Percentiles rank a stretch among this genome's conserved stretches.
phyloP scores from a whole-genome alignment of 2,113 vertebrate genomes.

The Puffinus mauretanicus region DNA sequence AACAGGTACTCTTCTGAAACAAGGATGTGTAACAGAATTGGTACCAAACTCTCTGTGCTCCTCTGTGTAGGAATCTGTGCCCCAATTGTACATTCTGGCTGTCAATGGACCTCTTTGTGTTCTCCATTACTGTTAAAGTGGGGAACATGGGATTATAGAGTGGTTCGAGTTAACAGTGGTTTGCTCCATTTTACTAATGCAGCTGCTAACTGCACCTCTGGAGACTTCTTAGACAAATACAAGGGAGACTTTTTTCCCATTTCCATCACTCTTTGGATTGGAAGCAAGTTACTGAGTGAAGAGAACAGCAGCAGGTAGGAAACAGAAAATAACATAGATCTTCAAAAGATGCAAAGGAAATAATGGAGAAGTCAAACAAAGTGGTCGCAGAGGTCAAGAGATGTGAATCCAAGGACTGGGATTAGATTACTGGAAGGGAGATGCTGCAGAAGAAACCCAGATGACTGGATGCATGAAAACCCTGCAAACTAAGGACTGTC shows the following conservation, averaged over 20 bases:
- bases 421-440: not conserved
- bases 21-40: not conserved
- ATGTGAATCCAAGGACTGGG: not conserved
- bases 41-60: not conserved
- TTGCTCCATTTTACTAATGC: not conserved
- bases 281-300: not conserved
- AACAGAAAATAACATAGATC: not conserved
- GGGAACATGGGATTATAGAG: not conserved
- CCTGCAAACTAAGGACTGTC: not conserved
- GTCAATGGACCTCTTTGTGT: not conserved
- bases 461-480: not conserved
- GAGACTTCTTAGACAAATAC: not conserved
- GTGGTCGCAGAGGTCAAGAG: not conserved
- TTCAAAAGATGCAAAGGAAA: not conserved
- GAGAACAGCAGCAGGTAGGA: not conserved
- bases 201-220: not conserved
- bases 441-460: not conserved
- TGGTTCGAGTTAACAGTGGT: not conserved
- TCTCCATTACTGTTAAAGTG: not conserved
- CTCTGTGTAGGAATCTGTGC: not conserved
- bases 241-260: not conserved
- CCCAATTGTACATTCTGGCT: not conserved
- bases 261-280: not conserved
- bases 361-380: not conserved
- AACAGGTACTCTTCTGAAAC: not conserved